These are phyloP conservation scores for Morpho helenor DNA, from an alignment of 2,888 invertebrate species.

Conservation along the genomic window DNA sequence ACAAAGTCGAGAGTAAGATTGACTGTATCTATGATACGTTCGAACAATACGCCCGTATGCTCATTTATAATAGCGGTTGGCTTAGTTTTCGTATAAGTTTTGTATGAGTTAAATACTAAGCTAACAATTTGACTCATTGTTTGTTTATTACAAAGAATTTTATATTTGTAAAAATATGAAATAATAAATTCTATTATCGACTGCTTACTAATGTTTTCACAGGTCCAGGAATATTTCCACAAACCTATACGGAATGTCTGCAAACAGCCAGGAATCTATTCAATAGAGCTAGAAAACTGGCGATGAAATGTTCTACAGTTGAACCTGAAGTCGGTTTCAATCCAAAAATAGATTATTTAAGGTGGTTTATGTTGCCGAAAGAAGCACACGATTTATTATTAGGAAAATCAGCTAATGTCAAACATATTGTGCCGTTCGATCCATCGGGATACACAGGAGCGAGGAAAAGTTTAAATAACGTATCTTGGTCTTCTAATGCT, in stretches of 20 bases:
- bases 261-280: constrained; percentile 89
- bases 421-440: constrained; percentile 87
- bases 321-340: constrained; percentile 88
- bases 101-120: too few relatives aligned
- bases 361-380: constrained; percentile 94
- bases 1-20: too few relatives aligned
- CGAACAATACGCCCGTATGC: too few relatives aligned
- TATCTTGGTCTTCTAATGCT: constrained; percentile 54
- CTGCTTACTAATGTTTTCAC: too few relatives aligned
- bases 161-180: too few relatives aligned
- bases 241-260: constrained; percentile 86
- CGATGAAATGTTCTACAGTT: constrained; percentile 85
- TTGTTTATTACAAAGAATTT: too few relatives aligned
- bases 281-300: constrained; percentile 86
- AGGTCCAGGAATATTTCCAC: constrained; percentile 86
- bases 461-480: constrained; percentile 59
- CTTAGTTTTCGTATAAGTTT: too few relatives aligned
- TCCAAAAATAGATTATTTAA: constrained; percentile 82
- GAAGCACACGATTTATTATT: constrained; percentile 89
- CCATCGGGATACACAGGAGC: constrained; percentile 79
- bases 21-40: too few relatives aligned
- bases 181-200: too few relatives aligned
- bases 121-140: too few relatives aligned
- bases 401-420: constrained; percentile 86
- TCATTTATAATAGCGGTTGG: too few relatives aligned